phyloP scores from a whole-genome alignment of 1,140 invertebrate species.

The Aphidius gifuensis region DNA sequence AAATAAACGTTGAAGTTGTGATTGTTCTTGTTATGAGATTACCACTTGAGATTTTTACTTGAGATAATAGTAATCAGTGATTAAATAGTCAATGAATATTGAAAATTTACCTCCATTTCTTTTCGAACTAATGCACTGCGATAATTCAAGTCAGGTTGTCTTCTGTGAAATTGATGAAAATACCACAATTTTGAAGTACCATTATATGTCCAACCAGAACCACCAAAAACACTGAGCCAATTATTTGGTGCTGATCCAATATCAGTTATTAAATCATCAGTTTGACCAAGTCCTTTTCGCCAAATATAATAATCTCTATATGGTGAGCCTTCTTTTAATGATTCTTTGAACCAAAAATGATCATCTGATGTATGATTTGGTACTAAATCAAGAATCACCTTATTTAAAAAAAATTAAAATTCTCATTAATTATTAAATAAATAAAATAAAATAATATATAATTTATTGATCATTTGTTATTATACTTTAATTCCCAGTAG shows the following conservation, averaged over 20 bases:
- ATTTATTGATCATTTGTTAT: slow-evolving; percentile 1
- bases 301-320: slow-evolving; percentile 76
- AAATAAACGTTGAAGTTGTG: too few relatives aligned
- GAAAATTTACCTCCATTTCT: slow-evolving; percentile 53
- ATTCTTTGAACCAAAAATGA: slow-evolving; percentile 72
- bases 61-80: neutral
- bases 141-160: slow-evolving; percentile 67
- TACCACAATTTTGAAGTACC: slow-evolving; percentile 50
- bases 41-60: too few relatives aligned
- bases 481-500: slow-evolving; percentile 50
- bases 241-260: slow-evolving; percentile 55
- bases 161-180: slow-evolving; percentile 57
- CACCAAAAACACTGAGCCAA: slow-evolving; percentile 59
- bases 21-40: too few relatives aligned
- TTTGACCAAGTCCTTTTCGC: slow-evolving; percentile 52
- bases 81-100: neutral
- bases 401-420: neutral
- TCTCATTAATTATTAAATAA: slow-evolving; percentile 5
- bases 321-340: slow-evolving; percentile 52
- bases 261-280: neutral
- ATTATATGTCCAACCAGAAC: slow-evolving; percentile 55
- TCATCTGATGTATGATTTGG: slow-evolving; percentile 75
- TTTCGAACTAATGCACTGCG: slow-evolving; percentile 55
- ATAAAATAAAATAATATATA: slow-evolving; percentile 8
- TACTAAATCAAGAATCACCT: slow-evolving; percentile 48